phyloP scores from a whole-genome alignment of 2,113 vertebrate species.

The Gracilinanus agilis region DNA sequence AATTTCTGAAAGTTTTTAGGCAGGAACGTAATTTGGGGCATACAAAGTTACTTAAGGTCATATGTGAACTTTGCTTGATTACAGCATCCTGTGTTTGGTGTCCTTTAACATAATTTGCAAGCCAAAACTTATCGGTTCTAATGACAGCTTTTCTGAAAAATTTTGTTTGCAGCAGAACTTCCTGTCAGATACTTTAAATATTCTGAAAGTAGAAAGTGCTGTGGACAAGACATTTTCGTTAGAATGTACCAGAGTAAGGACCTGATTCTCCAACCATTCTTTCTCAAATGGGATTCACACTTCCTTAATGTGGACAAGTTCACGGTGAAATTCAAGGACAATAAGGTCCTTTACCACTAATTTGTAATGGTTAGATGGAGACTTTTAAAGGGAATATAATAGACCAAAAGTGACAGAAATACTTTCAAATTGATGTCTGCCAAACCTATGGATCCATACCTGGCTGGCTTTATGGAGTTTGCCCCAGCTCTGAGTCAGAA shows the following conservation, averaged over 20 bases:
- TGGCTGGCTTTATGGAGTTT: neutral
- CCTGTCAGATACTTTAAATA: neutral
- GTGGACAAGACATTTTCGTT: neutral
- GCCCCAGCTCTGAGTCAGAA: neutral
- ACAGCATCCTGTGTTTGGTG: slow-evolving; percentile 26
- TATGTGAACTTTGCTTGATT: neutral
- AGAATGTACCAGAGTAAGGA: neutral
- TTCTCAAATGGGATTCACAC: neutral
- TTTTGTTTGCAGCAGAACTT: neutral
- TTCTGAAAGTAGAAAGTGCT: neutral
- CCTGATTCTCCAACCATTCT: neutral
- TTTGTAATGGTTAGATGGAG: neutral
- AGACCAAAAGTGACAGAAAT: neutral
- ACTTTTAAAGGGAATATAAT: neutral
- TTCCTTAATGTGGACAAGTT: neutral
- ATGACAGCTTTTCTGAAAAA: slow-evolving; percentile 7
- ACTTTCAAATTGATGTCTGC: neutral
- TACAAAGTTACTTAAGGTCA: slow-evolving; percentile 30
- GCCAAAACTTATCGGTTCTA: slow-evolving; percentile 36
- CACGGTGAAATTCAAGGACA: neutral
- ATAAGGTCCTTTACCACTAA: neutral
- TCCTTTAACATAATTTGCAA: slow-evolving; percentile 34
- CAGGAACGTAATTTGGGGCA: slow-evolving; percentile 9
- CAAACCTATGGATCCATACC: neutral
- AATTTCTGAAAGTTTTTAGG: neutral